These are phyloP conservation scores for Carduelis carduelis DNA, from an alignment of 2,797 vertebrate genomes.

Conservation along the genomic window DNA sequence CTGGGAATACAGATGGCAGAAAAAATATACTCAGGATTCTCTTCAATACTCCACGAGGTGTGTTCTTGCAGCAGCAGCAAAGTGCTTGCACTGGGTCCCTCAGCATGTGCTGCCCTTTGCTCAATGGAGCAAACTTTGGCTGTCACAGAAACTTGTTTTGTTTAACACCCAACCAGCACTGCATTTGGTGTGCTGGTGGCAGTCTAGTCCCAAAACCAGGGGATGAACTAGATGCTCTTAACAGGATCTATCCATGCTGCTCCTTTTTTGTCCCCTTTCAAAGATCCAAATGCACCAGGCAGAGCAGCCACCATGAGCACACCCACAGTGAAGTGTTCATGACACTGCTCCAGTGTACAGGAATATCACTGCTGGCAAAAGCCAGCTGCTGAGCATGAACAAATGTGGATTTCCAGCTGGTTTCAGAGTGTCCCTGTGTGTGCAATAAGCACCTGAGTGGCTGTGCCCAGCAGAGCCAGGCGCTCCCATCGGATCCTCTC, in stretches of 20 bases:
- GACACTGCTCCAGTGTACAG: neutral
- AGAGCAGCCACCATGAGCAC: rapidly evolving
- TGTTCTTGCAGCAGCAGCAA: neutral
- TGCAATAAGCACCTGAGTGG: rapidly evolving
- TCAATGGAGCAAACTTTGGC: rapidly evolving
- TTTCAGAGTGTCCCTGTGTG: neutral
- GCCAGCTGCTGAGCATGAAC: neutral
- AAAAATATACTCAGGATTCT: neutral
- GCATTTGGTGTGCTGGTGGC: neutral
- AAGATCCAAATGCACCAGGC: neutral
- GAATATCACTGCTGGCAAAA: neutral
- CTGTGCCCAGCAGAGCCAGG: rapidly evolving
- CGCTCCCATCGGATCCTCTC: neutral
- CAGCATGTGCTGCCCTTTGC: neutral
- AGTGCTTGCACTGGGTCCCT: rapidly evolving
- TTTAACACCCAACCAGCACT: rapidly evolving
- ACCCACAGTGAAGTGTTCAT: rapidly evolving
- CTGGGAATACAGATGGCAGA: neutral
- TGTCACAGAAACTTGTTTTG: neutral
- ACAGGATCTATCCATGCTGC: rapidly evolving
- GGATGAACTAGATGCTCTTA: neutral
- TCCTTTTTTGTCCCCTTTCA: neutral
- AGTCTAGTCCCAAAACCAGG: no score
- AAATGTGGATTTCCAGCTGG: neutral
- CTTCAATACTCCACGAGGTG: rapidly evolving